Evolutionary conservation across 2,888 invertebrate genomes (phyloP), one percentile per base, ranked within the genome.

Genomic region (Andrena flavipes): DNA sequence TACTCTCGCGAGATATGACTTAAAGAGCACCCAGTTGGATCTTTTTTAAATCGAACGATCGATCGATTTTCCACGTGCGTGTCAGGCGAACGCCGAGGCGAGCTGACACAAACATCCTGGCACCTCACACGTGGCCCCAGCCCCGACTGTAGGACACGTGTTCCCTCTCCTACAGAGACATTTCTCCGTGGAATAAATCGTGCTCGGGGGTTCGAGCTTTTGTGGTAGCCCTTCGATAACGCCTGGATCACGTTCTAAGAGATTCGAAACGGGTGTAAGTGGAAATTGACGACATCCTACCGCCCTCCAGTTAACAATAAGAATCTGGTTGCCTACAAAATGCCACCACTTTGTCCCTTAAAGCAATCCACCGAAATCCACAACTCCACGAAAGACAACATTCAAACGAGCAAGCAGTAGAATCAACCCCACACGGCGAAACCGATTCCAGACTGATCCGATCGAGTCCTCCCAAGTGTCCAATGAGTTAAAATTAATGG

Each of bases 151-250:
- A 90, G 88, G 91, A 93, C 93, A 93, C 91, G 93, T 94, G 93
- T 93, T 92, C 88, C 84, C 88, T 90, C 93, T 93, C 93, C 93
- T 93, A 92, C 93, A 88, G 93, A 91, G 84, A 76, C 75, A 75
- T 74, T 74, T 73, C 74, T 48, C 63, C 69, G 49, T 62, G 59
- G 59, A 69, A 51, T 65, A 56, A 56, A 65, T 63, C 23, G 60
- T 67, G 26, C 49, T 42, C 49, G 67, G 49, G 77, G 42, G 16
- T 42, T 72, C 72, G 51, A 42, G 30, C 23, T 20, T 49, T 20
- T 49, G 49, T 60, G 35, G 33, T 70, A 49, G 82, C 71, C 82
- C 73, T 78, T 76, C 75, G 71, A 71, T 77, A 65, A 35, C 35
- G 23, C 49, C 51, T 23, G 59, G 49, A n/a, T 49, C 23, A 30